Percentiles rank a stretch among this genome's conserved stretches.
Conservation (phyloP, 2,113 vertebrate species). For the Brachyhypopomus gauderio region DNA sequence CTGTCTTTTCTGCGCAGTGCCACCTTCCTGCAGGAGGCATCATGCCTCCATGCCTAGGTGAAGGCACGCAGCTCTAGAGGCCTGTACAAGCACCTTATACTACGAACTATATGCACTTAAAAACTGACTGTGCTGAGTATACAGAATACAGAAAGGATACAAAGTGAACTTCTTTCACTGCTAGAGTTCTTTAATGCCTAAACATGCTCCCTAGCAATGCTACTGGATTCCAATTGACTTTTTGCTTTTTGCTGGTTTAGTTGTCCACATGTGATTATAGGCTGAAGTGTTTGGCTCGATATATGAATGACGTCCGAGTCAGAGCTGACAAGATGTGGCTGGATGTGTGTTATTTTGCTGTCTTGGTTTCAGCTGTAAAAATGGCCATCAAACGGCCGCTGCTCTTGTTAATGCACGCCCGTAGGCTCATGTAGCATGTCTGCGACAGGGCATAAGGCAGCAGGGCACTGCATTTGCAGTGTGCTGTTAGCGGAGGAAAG, state of each 20-base stretch:
- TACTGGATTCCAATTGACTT: neutral
- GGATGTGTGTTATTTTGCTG: neutral
- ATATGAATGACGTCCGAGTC: neutral
- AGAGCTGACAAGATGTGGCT: neutral
- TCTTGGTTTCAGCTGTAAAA: neutral
- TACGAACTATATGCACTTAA: too few relatives aligned
- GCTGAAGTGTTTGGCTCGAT: neutral
- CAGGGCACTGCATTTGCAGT: neutral
- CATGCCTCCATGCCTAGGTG: too few relatives aligned
- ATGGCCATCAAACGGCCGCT: neutral
- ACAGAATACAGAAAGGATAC: too few relatives aligned
- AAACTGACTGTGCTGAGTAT: too few relatives aligned
- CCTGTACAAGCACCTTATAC: too few relatives aligned
- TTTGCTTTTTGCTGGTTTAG: neutral
- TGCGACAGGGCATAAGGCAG: neutral
- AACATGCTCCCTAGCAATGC: too few relatives aligned
- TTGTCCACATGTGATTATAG: neutral
- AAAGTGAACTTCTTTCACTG: neutral
- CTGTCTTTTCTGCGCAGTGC: too few relatives aligned
- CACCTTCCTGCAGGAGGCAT: too few relatives aligned
- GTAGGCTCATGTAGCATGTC: neutral
- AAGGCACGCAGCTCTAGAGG: too few relatives aligned
- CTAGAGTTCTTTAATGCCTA: neutral
- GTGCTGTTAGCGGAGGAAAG: constrained; percentile 1
- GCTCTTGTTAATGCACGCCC: neutral